Evolutionary conservation across 2,797 vertebrate genomes (phyloP), one percentile per base, ranked within the genome.

Genomic region (Esox lucius): DNA sequence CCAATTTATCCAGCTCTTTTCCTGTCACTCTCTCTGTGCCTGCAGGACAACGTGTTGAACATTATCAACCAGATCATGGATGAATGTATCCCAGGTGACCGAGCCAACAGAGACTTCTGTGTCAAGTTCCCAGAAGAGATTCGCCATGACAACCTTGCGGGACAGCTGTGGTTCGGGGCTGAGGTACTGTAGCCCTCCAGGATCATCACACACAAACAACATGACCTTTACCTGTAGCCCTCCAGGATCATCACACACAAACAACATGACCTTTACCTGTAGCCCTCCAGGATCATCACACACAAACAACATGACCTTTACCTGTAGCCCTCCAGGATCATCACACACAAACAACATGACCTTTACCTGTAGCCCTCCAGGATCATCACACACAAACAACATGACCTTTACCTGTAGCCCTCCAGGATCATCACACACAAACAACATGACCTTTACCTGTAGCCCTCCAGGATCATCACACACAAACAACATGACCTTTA

Each of bases 91-190:
- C 96, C 96, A 19, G 93, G 94, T 4, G 95, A 98, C 80, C 94
- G 98, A 33, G 97, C 98, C 85, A 97, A 98, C 82, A 88, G 98
- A 83, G 98, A 99, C 90, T 99, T 99, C 75, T 95, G 95, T 65
- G 98, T 98, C 33, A 99, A 99, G 91, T 99, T 99, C 93, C 98
- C 98, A 0, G 98, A 99, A 90, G 98, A 99, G 93, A 97, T 99
- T 87, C 95, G 97, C n/a, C 98, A 99, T 72, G 98, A 99, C 94
- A 99, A 96, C 95, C 93, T 99, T 79, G 98, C 97, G 0, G 98
- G 98, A 83, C 98, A 99, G 91, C 94, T 99, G 84, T 99, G 98
- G 98, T 99, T 99, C 81, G 97, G 98, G 49, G 97, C 98, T 2
- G 98, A 99, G 96, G 98, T 98, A 93, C 79, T 22, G 78, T 85